Base-by-base conservation (phyloP, 2,888 invertebrate species). In the Stenodema calcarata region DNA sequence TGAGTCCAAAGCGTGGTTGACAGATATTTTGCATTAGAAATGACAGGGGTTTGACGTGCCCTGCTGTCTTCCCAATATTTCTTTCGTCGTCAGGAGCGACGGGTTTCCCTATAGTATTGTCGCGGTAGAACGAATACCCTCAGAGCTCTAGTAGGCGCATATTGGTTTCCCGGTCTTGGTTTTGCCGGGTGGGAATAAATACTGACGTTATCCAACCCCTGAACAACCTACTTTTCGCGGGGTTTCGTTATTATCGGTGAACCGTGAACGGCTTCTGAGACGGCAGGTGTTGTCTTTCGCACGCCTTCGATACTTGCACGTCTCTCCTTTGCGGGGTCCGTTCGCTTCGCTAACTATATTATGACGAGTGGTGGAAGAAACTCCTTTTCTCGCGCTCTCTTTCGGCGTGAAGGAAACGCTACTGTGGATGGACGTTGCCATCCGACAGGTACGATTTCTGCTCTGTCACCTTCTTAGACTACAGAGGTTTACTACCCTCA, bases 1-100 rank as follows among this genome's bases (percentile, higher is more conserved):
- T 80, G 80, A 80, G 54, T 80, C 50, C 50, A 50, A 80, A 27
- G 18, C 50, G 35, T 47, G 14, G 27, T 69, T 82, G 82, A 82
- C 82, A 82, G 82, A 82, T 82, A 82, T 82, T 82, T 82, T 82
- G 82, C 82, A 82, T 82, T 82, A 82, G 82, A 82, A 82, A 82
- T 69, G 82, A 82, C 82, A 70, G 42, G 82, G 82, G 82, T 82
- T 82, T 82, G 82, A 82, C 82, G 62, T 70, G 44, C 42, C 70
- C 42, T 28, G 47, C 69, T 69, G 82, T 82, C 82, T 82, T 82
- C 41, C 82, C 82, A 82, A 82, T 82, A 82, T 82, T 44, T 47
- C 27, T 23, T 62, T 9, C 7, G 35, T 73, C 35, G 73, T 14
- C 28, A 12, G 73, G 73, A 35, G 73, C 27, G 35, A 75, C 73